Evolutionary conservation across 2,888 invertebrate species (phyloP), one percentile per base, ranked within the genome.

Genomic region (Tetheella fluctuosa): DNA sequence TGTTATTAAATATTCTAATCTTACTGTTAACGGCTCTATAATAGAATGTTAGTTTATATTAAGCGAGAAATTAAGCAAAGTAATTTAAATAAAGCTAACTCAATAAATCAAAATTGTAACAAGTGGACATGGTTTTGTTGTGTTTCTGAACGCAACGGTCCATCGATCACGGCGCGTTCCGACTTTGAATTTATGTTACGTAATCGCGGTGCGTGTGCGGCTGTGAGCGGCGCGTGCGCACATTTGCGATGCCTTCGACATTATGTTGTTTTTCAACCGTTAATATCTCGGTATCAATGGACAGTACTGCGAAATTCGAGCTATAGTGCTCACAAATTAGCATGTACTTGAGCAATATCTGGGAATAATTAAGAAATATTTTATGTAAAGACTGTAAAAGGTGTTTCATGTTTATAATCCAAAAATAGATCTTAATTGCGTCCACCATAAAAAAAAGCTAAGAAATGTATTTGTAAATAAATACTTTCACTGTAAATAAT

Each of bases 131-230:
- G 79, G 82, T 84, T 82, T 84, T 76, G 83, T 78, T 82, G 77
- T 77, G 79, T 83, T 82, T 83, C 77, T 75, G 81, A 80, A 81
- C 78, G 74, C 77, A 76, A 71, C 75, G 79, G 76, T 77, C 84
- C 86, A 89, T 90, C 90, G 88, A 90, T 90, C 90, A 90, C 86
- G 79, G 80, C 77, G 80, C 81, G 80, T 80, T 84, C 82, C 77
- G 76, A 78, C 69, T 83, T 83, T 83, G 86, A 83, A 90, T 90
- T 90, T 90, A 90, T 90, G 89, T 88, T 85, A 84, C 86, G 86
- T 89, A 90, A 90, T 89, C 89, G 85, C 84, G 85, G 84, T 84
- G 83, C 83, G 85, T 84, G 55, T 55, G 34, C 48, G 42, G 42
- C 42, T 42, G n/a, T 15, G 42, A 42, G 81, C 81, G 84, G 69